phyloP scores from a whole-genome alignment of 2,888 invertebrate genomes.

The Norana najaformis region DNA sequence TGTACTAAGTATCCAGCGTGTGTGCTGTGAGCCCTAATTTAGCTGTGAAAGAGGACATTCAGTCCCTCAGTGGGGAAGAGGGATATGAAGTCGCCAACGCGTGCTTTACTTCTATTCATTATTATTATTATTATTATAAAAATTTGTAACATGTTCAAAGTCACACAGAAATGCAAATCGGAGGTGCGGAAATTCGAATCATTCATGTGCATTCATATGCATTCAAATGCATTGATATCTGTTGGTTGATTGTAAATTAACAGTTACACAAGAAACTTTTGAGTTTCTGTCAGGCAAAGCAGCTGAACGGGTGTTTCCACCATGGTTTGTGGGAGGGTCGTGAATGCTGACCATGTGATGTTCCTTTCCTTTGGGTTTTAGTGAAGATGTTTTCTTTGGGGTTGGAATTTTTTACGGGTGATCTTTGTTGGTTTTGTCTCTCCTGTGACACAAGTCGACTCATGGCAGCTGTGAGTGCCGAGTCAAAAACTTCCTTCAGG shows the following conservation, averaged over 20 bases:
- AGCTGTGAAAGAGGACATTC: not conserved
- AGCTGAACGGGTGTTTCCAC: slow-evolving; percentile 20
- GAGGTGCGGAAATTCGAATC: no score
- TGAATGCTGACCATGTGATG: not conserved
- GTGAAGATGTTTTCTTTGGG: not conserved
- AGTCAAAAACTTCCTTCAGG: slow-evolving; percentile 89
- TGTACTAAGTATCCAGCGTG: no score
- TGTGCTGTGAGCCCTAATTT: not conserved
- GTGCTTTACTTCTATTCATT: not conserved
- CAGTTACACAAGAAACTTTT: not conserved
- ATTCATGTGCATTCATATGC: no score
- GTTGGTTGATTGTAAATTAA: not conserved
- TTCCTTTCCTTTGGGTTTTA: not conserved
- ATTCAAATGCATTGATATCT: no score
- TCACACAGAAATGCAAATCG: no score
- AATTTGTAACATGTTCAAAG: no score
- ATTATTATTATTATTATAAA: no score
- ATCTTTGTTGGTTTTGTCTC: not conserved
- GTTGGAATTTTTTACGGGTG: not conserved
- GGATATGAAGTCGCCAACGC: not conserved
- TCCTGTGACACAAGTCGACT: not conserved
- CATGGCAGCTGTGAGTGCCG: slow-evolving; percentile 74
- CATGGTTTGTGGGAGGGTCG: slow-evolving; percentile 5
- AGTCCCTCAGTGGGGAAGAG: not conserved
- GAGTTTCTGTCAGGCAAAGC: not conserved